Evolutionary conservation across 2,113 vertebrate species (phyloP).

Genomic region (Chamaea fasciata): DNA sequence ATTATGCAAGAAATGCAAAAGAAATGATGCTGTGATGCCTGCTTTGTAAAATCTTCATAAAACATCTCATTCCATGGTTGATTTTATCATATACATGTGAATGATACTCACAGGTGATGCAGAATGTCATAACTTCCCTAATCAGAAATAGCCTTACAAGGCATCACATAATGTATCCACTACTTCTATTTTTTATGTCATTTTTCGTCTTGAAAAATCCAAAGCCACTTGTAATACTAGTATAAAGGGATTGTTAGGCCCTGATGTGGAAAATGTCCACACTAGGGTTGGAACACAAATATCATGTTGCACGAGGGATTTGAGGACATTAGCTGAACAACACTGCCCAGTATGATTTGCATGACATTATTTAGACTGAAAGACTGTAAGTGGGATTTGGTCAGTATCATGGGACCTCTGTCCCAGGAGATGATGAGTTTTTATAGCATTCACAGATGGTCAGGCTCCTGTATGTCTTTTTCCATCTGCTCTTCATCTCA

Average conservation of each 20-base stretch:
- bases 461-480: neutral
- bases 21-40: neutral
- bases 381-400: neutral
- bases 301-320: fast-evolving
- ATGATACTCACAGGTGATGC: neutral
- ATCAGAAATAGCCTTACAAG: neutral
- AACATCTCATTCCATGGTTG: neutral
- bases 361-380: neutral
- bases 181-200: neutral
- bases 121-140: neutral
- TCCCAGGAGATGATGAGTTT: fast-evolving
- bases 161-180: neutral
- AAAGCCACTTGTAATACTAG: neutral
- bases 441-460: neutral
- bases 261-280: neutral
- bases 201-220: neutral
- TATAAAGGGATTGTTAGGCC: neutral
- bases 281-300: neutral
- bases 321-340: neutral
- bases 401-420: neutral
- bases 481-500: neutral
- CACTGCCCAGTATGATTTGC: neutral
- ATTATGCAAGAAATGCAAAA: neutral
- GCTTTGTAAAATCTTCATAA: neutral
- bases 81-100: neutral